Evolutionary conservation across 2,113 vertebrate species (phyloP), one percentile per base, ranked within the genome.

Genomic region (Syngnathoides biaculeatus): DNA sequence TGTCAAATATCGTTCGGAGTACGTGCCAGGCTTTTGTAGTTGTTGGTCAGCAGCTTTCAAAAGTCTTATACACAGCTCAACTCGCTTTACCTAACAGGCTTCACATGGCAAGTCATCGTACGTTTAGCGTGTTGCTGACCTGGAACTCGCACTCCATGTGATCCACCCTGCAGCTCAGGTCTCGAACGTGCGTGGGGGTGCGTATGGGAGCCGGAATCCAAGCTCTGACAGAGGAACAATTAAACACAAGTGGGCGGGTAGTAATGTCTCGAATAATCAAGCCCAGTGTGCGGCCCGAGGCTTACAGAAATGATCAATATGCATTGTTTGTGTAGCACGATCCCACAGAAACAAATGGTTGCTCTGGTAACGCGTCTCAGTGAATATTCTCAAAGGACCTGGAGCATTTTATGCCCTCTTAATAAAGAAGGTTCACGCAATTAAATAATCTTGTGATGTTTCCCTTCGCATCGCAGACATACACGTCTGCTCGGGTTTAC

Each of bases 251-350:
- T 69, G 58, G 78, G 78, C 73, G 69, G 70, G 74, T 77, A 77
- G 57, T 79, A 73, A 62, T 26, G n/a, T 62, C 78, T 76, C 71
- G 77, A 86, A 82, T 79, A 79, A 79, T 77, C 76, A 81, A 71
- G 66, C 59, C 65, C 65, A 83, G 72, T 86, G 84, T 82, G 67
- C 71, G 73, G 79, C 82, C 87, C 57, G 19, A 56, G 84, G 87
- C 79, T 35, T 77, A 86, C 76, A 84, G 69, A 89, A 88, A 86
- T 84, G 86, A 69, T 74, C 67, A 50, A 48, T 40, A 68, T 82
- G 80, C 81, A 82, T 87, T 89, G 80, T 79, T 83, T 75, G 63
- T 73, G 40, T 77, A 72, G 69, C 79, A 90, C 86, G 90, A 87
- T 79, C 69, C 81, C 50, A 67, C 65, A 78, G 60, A 82, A 87